Percentiles rank a stretch among this genome's conserved stretches.
Conservation (phyloP, 2,113 vertebrate species). For the Tenrec ecaudatus region DNA sequence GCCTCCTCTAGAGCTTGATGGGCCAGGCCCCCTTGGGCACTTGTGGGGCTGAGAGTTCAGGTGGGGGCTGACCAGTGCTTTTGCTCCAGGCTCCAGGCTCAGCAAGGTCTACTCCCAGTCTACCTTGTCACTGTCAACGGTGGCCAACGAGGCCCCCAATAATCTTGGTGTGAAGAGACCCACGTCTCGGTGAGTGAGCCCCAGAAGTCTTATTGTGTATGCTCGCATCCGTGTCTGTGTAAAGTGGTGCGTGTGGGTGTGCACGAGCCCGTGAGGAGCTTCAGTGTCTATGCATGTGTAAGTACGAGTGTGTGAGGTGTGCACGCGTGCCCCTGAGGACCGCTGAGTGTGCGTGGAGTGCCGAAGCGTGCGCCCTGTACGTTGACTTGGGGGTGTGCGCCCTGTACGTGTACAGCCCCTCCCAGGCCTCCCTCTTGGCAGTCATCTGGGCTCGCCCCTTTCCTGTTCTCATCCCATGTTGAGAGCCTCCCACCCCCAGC, state of each 20-base stretch:
- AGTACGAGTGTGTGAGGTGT: not conserved
- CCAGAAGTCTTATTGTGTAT: accelerated
- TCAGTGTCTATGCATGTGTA: no score
- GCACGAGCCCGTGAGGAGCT: no score
- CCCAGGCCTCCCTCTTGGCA: not conserved
- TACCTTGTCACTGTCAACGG: constrained; percentile 92
- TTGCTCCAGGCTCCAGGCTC: constrained; percentile 88
- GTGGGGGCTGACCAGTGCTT: not conserved
- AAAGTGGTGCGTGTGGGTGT: no score
- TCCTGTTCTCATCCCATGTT: no score
- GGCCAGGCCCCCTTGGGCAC: accelerated
- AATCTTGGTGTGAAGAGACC: constrained; percentile 88
- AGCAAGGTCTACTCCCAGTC: constrained; percentile 96
- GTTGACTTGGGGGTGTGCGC: no score
- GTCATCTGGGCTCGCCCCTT: not conserved
- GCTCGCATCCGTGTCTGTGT: no score
- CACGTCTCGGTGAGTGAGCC: constrained; percentile 74
- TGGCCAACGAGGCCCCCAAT: constrained; percentile 89
- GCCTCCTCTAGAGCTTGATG: accelerated
- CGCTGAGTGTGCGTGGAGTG: no score
- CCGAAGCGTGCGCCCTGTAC: no score
- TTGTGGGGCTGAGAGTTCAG: no score
- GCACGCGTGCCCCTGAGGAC: not conserved
- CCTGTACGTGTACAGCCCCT: no score
- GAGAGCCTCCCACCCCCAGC: no score